Base-by-base conservation (phyloP, 2,888 invertebrate species). In the Trissolcus japonicus region DNA sequence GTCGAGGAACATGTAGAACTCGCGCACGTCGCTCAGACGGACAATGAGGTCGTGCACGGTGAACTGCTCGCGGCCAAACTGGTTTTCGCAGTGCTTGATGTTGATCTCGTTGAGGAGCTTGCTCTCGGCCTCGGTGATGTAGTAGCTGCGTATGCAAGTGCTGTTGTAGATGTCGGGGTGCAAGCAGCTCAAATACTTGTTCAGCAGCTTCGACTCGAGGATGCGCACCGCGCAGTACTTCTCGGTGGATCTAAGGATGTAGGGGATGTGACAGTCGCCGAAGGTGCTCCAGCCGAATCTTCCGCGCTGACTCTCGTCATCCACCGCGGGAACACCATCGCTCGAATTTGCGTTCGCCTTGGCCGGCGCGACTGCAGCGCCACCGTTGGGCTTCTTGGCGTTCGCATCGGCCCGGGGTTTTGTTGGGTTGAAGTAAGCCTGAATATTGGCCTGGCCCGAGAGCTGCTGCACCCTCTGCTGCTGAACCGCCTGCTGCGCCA, bases 171-270 rank as follows among this genome's bases (percentile, higher is more conserved):
- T 95, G 86, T 96, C 96, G 80, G 95, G 94, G 88, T 97, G 96
- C 62, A 97, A 92, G 87, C 95, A 95, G 87, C 94, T 95, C 85
- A 97, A 92, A 90, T 96, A 95, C 90, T 96, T 96, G 88, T 95
- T 95, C 21, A 97, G 91, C 55, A 97, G 91, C 89, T 97, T 97
- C 85, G 94, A 92, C 89, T 98, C 98, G 21, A 98, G 95, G 93
- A 98, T 97, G 66, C 97, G 92, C 61, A 98, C 97, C n/a, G 97
- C 95, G 86, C 96, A 96, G 88, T 95, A 98, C 87, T 95, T 95
- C 87, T 96, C 96, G 16, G 93, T 92, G 61, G 93, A 92, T 17
- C 98, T 92, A 86, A 94, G 94, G 80, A 98, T 95, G 88, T 95
- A 97, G 0, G 98, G 98, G 86, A 98, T 95, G 89, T 94, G 93